These are phyloP conservation scores for Mizuhopecten yessoensis DNA, from an alignment of 1,140 invertebrate species.

Conservation along the genomic window DNA sequence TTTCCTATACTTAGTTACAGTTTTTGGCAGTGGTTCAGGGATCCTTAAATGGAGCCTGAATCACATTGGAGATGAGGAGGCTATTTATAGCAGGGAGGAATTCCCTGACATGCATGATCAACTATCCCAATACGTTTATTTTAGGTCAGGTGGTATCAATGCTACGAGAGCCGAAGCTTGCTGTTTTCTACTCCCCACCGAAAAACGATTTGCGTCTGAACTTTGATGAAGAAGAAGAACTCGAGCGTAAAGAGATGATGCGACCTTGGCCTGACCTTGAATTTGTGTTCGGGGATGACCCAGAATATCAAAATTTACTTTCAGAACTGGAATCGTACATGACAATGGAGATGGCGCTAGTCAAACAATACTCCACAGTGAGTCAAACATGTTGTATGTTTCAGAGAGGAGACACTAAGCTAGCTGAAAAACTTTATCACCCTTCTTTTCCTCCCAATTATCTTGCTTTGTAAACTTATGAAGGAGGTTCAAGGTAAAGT, in stretches of 20 bases:
- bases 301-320: slow-evolving; percentile 78
- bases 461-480: too few relatives aligned
- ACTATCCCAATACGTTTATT: not conserved
- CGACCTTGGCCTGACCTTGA: slow-evolving; percentile 80
- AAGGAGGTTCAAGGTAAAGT: too few relatives aligned
- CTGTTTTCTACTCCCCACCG: slow-evolving; percentile 81
- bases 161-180: slow-evolving; percentile 78
- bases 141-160: slow-evolving; percentile 79
- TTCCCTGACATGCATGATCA: not conserved
- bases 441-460: too few relatives aligned
- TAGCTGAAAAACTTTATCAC: too few relatives aligned
- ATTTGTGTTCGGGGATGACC: slow-evolving; percentile 80
- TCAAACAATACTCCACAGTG: slow-evolving; percentile 76
- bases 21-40: too few relatives aligned
- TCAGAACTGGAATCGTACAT: slow-evolving; percentile 75
- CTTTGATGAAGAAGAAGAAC: slow-evolving; percentile 79
- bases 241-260: slow-evolving; percentile 69
- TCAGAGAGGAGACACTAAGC: too few relatives aligned
- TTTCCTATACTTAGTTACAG: too few relatives aligned
- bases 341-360: slow-evolving; percentile 75
- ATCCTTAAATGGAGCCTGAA: too few relatives aligned
- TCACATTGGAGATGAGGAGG: too few relatives aligned
- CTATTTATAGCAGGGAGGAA: too few relatives aligned
- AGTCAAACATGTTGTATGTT: slow-evolving; percentile 40
- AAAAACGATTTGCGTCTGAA: slow-evolving; percentile 79